phyloP scores from a whole-genome alignment of 2,113 vertebrate species.

The Stigmatopora nigra region DNA sequence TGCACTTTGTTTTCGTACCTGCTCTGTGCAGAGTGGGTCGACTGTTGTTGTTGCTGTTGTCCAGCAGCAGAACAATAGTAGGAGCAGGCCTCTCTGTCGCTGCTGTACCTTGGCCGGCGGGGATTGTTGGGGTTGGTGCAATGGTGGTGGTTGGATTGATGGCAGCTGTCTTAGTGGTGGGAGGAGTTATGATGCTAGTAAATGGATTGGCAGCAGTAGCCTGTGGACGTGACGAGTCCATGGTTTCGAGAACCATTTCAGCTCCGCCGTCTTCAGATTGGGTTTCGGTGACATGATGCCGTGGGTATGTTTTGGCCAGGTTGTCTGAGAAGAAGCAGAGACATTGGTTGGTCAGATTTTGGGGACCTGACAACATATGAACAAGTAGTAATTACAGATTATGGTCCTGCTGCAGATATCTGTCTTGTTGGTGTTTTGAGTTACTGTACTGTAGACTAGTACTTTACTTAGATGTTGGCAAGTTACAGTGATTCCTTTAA shows the following conservation, averaged over 20 bases:
- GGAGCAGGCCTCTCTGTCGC: conserved; percentile 52
- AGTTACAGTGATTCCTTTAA: too few species aligned
- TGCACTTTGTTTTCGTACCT: conserved; percentile 41
- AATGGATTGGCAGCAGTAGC: conserved; percentile 28
- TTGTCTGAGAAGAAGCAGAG: conserved; percentile 62
- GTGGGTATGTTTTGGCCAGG: conserved; percentile 49
- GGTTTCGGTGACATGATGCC: conserved; percentile 60
- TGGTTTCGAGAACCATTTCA: conserved; percentile 43
- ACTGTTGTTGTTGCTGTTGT: conserved; percentile 66
- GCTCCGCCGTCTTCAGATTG: conserved; percentile 58
- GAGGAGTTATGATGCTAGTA: conserved; percentile 17
- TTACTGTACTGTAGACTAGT: too few species aligned
- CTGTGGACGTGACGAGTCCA: conserved; percentile 25
- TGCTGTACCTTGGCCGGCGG: conserved; percentile 19
- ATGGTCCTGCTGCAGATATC: too few species aligned
- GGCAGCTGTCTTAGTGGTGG: conserved; percentile 19
- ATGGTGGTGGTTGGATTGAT: conserved; percentile 33
- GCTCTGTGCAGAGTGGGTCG: conserved; percentile 59
- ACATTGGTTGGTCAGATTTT: conserved; percentile 1
- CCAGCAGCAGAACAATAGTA: conserved; percentile 58
- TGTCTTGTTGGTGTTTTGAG: too few species aligned
- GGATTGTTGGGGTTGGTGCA: conserved; percentile 18
- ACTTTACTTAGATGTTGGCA: too few species aligned
- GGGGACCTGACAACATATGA: neutral
- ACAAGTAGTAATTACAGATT: neutral